phyloP scores from a whole-genome alignment of 2,888 invertebrate genomes.

The Caenorhabditis afra region DNA sequence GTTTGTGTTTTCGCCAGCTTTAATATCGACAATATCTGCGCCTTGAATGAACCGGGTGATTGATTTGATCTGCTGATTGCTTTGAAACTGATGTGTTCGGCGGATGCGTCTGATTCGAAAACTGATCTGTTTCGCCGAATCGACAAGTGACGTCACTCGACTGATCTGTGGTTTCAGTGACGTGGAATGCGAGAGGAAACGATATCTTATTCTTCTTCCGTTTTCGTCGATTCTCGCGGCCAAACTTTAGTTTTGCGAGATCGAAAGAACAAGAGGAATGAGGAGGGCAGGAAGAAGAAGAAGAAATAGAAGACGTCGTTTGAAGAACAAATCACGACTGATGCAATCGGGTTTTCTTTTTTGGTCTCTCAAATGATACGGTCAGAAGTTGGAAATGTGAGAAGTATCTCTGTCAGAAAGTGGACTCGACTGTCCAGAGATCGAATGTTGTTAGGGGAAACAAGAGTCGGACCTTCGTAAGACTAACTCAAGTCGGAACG shows the following conservation, averaged over 20 bases:
- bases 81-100: constrained; percentile 16
- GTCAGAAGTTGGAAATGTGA: neutral
- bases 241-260: constrained; percentile 43
- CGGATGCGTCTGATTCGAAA: constrained; percentile 4
- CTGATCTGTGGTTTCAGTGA: constrained; percentile 29
- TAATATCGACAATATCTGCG: neutral
- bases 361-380: neutral
- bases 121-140: constrained; percentile 44
- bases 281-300: constrained; percentile 15
- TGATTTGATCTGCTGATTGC: neutral
- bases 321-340: constrained; percentile 19
- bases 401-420: neutral
- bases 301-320: constrained; percentile 14
- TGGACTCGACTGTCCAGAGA: no score
- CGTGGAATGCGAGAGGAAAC: constrained; percentile 1
- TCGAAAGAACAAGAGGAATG: constrained; percentile 27
- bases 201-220: constrained; percentile 3
- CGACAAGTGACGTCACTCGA: constrained; percentile 14
- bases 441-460: no score
- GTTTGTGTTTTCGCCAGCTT: neutral
- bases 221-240: constrained; percentile 13
- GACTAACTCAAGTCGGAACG: no score
- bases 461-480: no score
- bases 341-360: constrained; percentile 19
- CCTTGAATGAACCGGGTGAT: constrained; percentile 13